phyloP scores from a whole-genome alignment of 2,888 invertebrate genomes.

The Pachydiplax longipennis region DNA sequence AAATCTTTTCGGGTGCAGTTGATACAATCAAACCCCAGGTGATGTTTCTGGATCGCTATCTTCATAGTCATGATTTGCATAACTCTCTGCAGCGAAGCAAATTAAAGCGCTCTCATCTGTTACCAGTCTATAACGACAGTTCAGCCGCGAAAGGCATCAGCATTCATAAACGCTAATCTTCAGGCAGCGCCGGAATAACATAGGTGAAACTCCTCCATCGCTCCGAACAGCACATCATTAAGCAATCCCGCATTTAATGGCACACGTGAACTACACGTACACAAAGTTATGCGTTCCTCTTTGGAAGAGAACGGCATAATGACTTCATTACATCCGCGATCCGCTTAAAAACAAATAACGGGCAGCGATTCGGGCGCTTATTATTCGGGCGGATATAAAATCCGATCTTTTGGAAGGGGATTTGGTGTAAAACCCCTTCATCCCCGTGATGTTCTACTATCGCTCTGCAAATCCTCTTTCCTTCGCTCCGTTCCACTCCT shows the following conservation, averaged over 20 bases:
- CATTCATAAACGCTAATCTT: too few relatives aligned
- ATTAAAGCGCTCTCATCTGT: too few relatives aligned
- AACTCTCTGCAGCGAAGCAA: too few relatives aligned
- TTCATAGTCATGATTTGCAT: too few relatives aligned
- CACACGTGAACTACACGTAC: not conserved
- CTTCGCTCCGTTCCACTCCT: not conserved
- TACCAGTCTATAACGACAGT: too few relatives aligned
- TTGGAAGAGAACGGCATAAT: not conserved
- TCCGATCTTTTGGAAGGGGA: not conserved
- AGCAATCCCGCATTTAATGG: not conserved
- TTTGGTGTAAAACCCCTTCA: not conserved
- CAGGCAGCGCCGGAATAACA: too few relatives aligned
- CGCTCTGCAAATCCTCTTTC: not conserved
- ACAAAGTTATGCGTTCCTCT: not conserved
- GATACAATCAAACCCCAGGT: too few relatives aligned
- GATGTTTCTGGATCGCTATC: too few relatives aligned
- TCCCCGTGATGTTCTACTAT: not conserved
- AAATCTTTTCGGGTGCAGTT: too few relatives aligned
- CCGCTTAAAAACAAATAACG: not conserved
- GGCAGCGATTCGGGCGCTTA: not conserved
- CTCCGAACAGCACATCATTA: too few relatives aligned
- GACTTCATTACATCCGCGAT: not conserved
- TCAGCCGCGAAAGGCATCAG: too few relatives aligned
- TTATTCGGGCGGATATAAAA: not conserved
- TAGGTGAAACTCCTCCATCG: too few relatives aligned